Evolutionary conservation across 2,797 vertebrate species (phyloP), one percentile per base, ranked within the genome.

Genomic region (Antennarius maculatus): DNA sequence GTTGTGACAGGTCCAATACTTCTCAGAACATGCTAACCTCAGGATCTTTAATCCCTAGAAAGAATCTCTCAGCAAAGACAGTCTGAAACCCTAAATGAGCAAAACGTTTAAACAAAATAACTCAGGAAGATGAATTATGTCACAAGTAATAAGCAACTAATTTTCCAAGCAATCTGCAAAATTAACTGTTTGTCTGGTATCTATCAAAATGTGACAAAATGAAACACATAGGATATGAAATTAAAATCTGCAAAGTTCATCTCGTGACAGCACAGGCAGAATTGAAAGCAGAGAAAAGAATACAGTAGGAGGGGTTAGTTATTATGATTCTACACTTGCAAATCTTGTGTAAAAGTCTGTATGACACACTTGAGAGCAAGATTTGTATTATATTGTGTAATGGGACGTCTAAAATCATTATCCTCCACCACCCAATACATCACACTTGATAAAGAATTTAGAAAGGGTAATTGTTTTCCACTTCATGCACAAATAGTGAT

Each of bases 361-460:
- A 43, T 54, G 80, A 84, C 79, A 80, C 79, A 81, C 72, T 82
- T 50, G 67, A 87, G 81, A 84, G 80, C 69, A 52, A 47, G 76
- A 81, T 81, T 85, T 77, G 59, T 76, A 88, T 88, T 85, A 88
- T 87, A 79, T 79, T 74, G 83, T 81, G 86, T 89, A 89, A 88
- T 87, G 82, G 80, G 69, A 87, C 78, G 71, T 89, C 83, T 77
- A 80, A 83, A 89, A 87, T 80, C 84, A 87, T 90, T 89, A 88
- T 77, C 78, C 77, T 87, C 77, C 66, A 37, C 81, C 80, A 71
- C 78, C 82, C 82, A 80, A 80, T 79, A 52, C 61, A 86, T 86
- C 88, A 87, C 84, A 86, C 80, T 86, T 86, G 86, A 87, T 86
- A 83, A 89, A 89, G 82, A 88, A 87, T 88, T 88, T 84, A 62